Conservation (phyloP, 2,113 vertebrate species). For the Lepisosteus osseus region DNA sequence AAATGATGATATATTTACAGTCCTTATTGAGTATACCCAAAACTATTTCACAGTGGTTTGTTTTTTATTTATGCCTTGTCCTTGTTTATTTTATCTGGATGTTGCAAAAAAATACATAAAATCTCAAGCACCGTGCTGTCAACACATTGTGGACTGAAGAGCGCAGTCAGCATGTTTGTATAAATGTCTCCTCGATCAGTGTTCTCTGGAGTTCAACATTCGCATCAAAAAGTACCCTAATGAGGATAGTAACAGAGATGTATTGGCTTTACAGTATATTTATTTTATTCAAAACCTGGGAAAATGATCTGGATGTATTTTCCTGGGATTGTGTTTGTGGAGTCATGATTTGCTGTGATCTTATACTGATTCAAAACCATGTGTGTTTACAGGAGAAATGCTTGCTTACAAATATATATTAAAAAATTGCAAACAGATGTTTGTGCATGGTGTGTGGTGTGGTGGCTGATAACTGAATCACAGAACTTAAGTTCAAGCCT, state of each 20-base stretch:
- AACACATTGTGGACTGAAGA: too few species aligned
- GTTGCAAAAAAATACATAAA: too few species aligned
- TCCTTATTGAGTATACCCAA: too few species aligned
- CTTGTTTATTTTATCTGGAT: too few species aligned
- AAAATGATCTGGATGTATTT: neutral
- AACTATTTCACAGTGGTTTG: too few species aligned
- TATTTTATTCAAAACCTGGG: neutral
- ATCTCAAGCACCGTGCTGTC: too few species aligned
- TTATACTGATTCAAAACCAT: neutral
- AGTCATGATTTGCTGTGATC: neutral
- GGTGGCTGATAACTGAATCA: too few species aligned
- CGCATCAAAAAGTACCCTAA: neutral
- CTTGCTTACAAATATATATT: neutral
- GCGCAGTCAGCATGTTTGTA: too few species aligned
- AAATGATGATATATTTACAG: too few species aligned
- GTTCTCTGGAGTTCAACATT: neutral
- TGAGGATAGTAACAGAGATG: neutral
- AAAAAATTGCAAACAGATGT: conserved; percentile 11
- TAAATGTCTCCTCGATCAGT: neutral
- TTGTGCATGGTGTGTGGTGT: neutral
- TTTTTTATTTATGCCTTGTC: too few species aligned
- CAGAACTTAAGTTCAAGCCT: neutral
- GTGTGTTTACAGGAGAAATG: neutral
- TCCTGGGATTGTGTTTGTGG: neutral
- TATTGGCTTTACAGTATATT: neutral